Base-by-base conservation (phyloP, 2,113 vertebrate species). In the Macrotus californicus region DNA sequence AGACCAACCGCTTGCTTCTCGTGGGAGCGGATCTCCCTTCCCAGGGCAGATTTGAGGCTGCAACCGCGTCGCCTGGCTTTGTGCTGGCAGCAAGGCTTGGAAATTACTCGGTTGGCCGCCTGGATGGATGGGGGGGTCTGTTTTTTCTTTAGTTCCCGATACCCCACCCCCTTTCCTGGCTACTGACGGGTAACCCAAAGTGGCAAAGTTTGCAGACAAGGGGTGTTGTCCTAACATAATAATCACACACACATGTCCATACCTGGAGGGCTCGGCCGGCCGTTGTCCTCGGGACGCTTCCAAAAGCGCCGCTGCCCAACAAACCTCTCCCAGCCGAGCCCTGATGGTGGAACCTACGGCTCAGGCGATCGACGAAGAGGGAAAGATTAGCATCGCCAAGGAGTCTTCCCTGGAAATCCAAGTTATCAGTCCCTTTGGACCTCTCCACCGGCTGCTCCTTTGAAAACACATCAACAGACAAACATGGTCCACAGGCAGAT, bases 201-300 rank as follows among this genome's bases (percentile, higher is more conserved):
- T 84, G 89, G 39, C 21, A 4, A 95, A 93, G 97, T 97, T 96
- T 87, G 87, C 89, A 81, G 94, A 93, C 41, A 22, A 66, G 54
- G 34, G 54, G 54, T 87, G 70, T 70, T 90, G 75, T 72, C 94
- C 66, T 61, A n/a, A 80, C 52, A 31, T 81, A 79, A 41, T 56
- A 46, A 93, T 91, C 82, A 67, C 76, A 79, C 16, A 85, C 46
- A 86, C 81, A 90, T 3, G 59, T 66, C 81, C 90, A 16, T 87
- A 96, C 95, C 94, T 94, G 72, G 87, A 93, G 93, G 94, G 85
- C 93, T 96, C 52, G 43, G 93, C 92, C 29, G 1, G 93, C 90
- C 24, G 2, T 1, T 48, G 50, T 97, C 67, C 59, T 79, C n/a
- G 8, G 50, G 83, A 83, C 26, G 52, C 88, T 91, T 54, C 94